A percentile compares a stretch with the other conserved stretches of the same genome.
Conservation (phyloP, 2,888 invertebrate species). For the Hymenopus coronatus region DNA sequence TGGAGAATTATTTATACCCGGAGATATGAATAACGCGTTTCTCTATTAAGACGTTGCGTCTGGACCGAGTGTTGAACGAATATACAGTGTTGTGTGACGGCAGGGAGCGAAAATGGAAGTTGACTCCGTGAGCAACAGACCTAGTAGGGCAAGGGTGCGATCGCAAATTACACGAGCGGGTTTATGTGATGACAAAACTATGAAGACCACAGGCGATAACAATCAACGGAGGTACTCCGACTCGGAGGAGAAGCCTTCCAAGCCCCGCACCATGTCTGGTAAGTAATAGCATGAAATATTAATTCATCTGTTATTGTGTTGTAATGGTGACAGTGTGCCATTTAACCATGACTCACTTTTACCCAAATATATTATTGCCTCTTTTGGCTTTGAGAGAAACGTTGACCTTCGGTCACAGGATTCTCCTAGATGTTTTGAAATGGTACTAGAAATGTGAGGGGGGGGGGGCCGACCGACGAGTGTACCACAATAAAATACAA, state of each 20-base stretch:
- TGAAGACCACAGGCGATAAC: conserved; percentile 36
- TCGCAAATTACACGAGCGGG: conserved; percentile 22
- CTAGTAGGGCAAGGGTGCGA: conserved; percentile 32
- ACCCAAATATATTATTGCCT: not conserved
- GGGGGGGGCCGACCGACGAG: too few relatives aligned
- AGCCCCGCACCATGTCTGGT: conserved; percentile 29
- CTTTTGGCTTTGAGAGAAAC: not conserved
- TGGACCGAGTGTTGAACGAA: not conserved
- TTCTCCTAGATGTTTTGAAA: too few relatives aligned
- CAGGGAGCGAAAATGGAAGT: not conserved
- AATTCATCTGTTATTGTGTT: not conserved
- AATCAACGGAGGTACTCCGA: conserved; percentile 39
- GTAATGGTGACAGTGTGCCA: not conserved
- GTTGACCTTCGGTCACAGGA: too few relatives aligned
- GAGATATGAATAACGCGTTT: too few relatives aligned
- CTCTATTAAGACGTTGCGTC: not conserved
- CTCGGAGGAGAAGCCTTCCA: too few relatives aligned
- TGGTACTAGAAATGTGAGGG: too few relatives aligned
- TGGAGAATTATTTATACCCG: not conserved
- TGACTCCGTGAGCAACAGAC: conserved; percentile 21
- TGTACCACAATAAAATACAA: too few relatives aligned
- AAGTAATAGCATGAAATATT: not conserved
- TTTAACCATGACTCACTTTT: not conserved
- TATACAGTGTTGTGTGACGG: not conserved
- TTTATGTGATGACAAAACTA: conserved; percentile 34